These are phyloP conservation scores for Corvus cornix DNA, from an alignment of 2,113 vertebrate species.

Conservation along the genomic window DNA sequence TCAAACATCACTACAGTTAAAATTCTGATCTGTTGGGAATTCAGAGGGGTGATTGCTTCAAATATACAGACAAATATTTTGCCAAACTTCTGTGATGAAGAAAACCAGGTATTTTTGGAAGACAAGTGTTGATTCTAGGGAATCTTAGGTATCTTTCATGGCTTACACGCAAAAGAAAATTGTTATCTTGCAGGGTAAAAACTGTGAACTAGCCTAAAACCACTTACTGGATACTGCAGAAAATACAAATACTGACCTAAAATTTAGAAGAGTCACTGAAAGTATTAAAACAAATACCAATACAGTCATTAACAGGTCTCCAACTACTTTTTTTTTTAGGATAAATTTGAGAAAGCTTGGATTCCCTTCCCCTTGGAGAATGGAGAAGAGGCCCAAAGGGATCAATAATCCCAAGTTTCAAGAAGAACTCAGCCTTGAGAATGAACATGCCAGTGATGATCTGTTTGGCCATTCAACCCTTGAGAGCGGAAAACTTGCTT, in stretches of 20 bases:
- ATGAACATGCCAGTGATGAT: background rate
- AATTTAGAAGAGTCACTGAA: background rate
- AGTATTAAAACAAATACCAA: background rate
- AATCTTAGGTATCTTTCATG: background rate
- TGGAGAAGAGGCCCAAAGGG: background rate
- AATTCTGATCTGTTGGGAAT: background rate
- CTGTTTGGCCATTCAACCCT: background rate
- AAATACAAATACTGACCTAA: background rate
- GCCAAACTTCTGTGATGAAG: background rate
- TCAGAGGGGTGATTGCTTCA: background rate
- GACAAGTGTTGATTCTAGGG: background rate
- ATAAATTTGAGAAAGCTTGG: background rate
- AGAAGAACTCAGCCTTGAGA: background rate
- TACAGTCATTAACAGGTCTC: background rate
- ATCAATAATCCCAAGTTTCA: background rate
- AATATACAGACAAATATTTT: background rate
- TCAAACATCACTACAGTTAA: background rate
- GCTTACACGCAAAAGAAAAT: background rate
- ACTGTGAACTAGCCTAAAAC: background rate
- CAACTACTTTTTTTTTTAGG: background rate
- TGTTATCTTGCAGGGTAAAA: background rate
- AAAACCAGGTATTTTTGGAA: background rate
- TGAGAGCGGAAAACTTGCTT: background rate
- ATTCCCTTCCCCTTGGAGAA: background rate
- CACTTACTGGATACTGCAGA: background rate